phyloP scores from a whole-genome alignment of 2,113 vertebrate genomes.

The Channa argus region DNA sequence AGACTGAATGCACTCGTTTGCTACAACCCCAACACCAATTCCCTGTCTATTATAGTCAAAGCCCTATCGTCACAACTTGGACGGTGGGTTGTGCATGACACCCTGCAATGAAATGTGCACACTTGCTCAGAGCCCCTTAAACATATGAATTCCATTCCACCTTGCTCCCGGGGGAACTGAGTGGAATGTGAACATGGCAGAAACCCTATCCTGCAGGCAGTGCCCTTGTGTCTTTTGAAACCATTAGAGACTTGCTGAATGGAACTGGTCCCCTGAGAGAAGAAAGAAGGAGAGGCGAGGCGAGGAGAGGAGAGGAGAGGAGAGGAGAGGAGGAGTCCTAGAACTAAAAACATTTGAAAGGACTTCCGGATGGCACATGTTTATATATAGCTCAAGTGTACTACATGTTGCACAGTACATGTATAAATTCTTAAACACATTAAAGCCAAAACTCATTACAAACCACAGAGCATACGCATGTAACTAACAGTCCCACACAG shows the following conservation, averaged over 20 bases:
- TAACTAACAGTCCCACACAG: constrained; percentile 21
- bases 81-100: constrained; percentile 14
- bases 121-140: constrained; percentile 62
- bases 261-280: constrained; percentile 59
- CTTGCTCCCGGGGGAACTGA: constrained; percentile 50
- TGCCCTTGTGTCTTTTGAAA: constrained; percentile 72
- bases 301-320: constrained; percentile 8
- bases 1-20: constrained; percentile 33
- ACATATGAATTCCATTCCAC: constrained; percentile 77
- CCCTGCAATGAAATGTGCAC: constrained; percentile 57
- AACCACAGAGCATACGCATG: constrained; percentile 41
- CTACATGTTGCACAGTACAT: constrained; percentile 43
- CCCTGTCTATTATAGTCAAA: constrained; percentile 57
- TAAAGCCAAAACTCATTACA: constrained; percentile 57
- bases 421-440: constrained; percentile 67
- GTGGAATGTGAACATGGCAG: constrained; percentile 78
- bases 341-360: constrained; percentile 54
- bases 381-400: constrained; percentile 61
- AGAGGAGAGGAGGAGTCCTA: constrained; percentile 16
- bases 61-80: constrained; percentile 47
- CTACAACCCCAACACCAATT: constrained; percentile 30
- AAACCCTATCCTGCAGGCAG: constrained; percentile 78
- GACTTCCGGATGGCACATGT: constrained; percentile 38
- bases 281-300: constrained; percentile 3
- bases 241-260: constrained; percentile 73